phyloP scores from a whole-genome alignment of 2,113 vertebrate species.

The Albula goreensis region DNA sequence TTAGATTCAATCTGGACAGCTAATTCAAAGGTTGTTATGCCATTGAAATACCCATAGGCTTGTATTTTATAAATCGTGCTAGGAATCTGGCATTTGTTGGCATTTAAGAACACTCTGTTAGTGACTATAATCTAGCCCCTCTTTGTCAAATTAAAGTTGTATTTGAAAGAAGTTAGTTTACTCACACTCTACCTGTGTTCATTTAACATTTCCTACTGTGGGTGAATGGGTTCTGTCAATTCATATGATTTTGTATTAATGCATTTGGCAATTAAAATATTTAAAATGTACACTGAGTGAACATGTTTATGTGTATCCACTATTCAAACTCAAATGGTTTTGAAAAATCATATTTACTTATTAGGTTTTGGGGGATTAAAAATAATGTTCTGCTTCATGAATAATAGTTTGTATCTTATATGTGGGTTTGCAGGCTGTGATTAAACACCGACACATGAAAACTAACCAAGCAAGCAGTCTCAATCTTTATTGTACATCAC shows the following conservation, averaged over 20 bases:
- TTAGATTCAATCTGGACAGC: neutral
- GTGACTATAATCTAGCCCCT: neutral
- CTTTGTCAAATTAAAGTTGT: neutral
- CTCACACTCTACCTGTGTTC: neutral
- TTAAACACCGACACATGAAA: neutral
- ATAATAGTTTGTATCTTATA: neutral
- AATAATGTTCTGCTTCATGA: neutral
- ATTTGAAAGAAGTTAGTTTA: neutral
- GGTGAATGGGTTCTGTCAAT: conserved; percentile 23
- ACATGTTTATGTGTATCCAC: neutral
- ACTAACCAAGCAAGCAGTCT: neutral
- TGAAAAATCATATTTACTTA: neutral
- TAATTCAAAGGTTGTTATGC: neutral
- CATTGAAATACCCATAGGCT: conserved; percentile 1
- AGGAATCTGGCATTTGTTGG: neutral
- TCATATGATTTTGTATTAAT: conserved; percentile 18
- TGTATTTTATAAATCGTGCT: conserved; percentile 18
- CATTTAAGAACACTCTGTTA: neutral
- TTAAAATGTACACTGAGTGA: neutral
- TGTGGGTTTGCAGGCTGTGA: neutral
- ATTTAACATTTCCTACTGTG: conserved; percentile 22
- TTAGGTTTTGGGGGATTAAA: neutral
- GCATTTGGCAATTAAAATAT: conserved; percentile 21
- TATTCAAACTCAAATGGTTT: neutral
- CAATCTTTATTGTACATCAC: neutral